Conservation (phyloP, 2,888 invertebrate genomes). For the Marronus borbonicus region DNA sequence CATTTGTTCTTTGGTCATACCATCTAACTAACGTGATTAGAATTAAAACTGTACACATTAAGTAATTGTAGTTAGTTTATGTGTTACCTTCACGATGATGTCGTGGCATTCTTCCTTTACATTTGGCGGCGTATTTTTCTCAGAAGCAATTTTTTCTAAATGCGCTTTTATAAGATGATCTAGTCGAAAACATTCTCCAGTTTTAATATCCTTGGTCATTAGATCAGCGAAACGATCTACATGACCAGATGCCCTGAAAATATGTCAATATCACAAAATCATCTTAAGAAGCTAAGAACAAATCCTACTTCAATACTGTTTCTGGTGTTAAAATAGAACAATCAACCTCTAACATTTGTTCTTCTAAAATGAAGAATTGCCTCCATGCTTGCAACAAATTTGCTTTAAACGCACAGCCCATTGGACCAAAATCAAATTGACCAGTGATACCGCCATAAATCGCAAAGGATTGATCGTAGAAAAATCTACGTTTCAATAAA, state of each 20-base stretch:
- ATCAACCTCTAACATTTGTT: conserved; percentile 99
- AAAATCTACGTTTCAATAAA: conserved; percentile 95
- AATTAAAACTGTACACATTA: conserved; percentile 10
- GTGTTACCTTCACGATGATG: conserved; percentile 79
- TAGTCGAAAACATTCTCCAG: conserved; percentile 97
- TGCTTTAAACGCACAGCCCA: conserved; percentile 98
- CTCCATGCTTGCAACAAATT: conserved; percentile 96
- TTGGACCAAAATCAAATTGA: conserved; percentile 98
- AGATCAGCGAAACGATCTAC: conserved; percentile 99
- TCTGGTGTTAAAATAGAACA: conserved; percentile 98
- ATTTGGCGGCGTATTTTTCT: conserved; percentile 85
- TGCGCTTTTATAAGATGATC: conserved; percentile 98
- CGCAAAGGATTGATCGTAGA: conserved; percentile 98
- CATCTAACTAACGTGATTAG: conserved; percentile 78
- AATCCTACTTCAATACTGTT: conserved; percentile 86
- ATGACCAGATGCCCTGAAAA: conserved; percentile 92
- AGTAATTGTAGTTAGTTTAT: neutral
- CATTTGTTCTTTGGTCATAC: conserved; percentile 94
- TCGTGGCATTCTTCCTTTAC: conserved; percentile 83
- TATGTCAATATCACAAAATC: neutral
- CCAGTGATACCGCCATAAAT: conserved; percentile 98
- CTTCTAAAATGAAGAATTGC: conserved; percentile 96
- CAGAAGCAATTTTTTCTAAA: conserved; percentile 87
- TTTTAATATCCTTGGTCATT: conserved; percentile 98
- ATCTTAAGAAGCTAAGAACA: conserved; percentile 29